Base-by-base conservation (phyloP, 2,888 invertebrate species). In the Mycalesis mineus region DNA sequence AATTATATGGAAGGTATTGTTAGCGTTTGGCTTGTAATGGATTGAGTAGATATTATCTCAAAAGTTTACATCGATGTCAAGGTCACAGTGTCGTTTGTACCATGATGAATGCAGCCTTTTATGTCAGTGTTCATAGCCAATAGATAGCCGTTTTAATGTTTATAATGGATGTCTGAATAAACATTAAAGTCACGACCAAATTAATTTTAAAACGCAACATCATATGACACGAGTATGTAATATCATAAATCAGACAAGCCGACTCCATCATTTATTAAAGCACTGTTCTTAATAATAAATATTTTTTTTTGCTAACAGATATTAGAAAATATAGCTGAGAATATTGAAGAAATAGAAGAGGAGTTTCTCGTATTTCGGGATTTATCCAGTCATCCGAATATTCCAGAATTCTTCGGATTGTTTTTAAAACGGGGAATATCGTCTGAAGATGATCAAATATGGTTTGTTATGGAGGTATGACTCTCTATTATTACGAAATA, bases 401-500 rank as follows among this genome's bases (percentile, higher is more conserved):
- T 96, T 55, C 95, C 95, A 0, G 87, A 92, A 57, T 95, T 95
- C 74, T 91, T 93, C 68, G 95, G 95, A 5, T 84, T 95, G 39
- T 95, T 92, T 80, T 80, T 95, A 60, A 93, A 93, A 70, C 88
- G 91, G 55, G 93, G 92, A 5, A 77, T 90, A 4, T 87, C 87
- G 15, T 85, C 91, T 9, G 94, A 94, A 68, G 93, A 94, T 72
- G 94, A 94, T 74, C 94, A 95, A 80, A 90, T 95, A 72, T 96
- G 96, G 96, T 93, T 95, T 73, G 94, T 94, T 63, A 95, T 96
- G 94, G 95, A 96, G 92, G 95, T 95, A 75, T 71, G 82, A 72
- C 64, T 64, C 28, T 37, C 31, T 37, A 49, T 13, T 15, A 15
- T 14, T 3, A 36, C 11, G 4, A 11, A 11, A 11, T 33, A 33